These are phyloP conservation scores for Myoxocephalus aenaeus DNA, from an alignment of 2,797 vertebrate genomes.

Conservation along the genomic window DNA sequence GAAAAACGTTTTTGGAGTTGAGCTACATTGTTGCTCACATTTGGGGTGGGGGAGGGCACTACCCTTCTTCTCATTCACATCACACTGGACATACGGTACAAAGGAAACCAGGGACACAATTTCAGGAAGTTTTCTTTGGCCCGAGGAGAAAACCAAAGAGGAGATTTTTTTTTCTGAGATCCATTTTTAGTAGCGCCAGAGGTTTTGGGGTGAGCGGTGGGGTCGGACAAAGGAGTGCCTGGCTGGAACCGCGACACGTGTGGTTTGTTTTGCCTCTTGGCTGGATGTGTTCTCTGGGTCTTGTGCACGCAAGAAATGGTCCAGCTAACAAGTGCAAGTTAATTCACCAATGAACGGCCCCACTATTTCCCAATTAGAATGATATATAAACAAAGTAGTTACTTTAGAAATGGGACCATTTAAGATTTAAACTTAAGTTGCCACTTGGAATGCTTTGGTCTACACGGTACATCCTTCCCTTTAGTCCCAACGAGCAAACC, in stretches of 20 bases:
- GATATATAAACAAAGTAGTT: neutral
- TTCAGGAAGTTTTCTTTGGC: slow-evolving; percentile 87
- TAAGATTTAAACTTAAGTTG: neutral
- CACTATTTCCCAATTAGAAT: slow-evolving; percentile 4
- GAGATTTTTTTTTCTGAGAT: slow-evolving; percentile 60
- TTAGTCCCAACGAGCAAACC: slow-evolving; percentile 7
- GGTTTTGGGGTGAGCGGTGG: slow-evolving; percentile 50
- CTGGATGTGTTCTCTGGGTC: slow-evolving; percentile 58
- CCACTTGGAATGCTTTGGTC: neutral
- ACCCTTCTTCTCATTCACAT: slow-evolving; percentile 64
- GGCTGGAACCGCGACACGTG: slow-evolving; percentile 60
- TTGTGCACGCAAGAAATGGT: slow-evolving; percentile 49
- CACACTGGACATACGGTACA: slow-evolving; percentile 54
- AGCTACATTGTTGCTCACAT: slow-evolving; percentile 41
- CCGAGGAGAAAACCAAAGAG: slow-evolving; percentile 65
- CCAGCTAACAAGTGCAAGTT: slow-evolving; percentile 57
- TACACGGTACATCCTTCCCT: neutral
- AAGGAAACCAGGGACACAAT: slow-evolving; percentile 83
- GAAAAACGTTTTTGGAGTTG: neutral
- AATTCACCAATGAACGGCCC: slow-evolving; percentile 1
- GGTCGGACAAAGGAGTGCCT: slow-evolving; percentile 53
- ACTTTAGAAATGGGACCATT: neutral
- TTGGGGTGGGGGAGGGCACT: slow-evolving; percentile 18
- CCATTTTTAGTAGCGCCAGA: slow-evolving; percentile 79
- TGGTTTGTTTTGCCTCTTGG: slow-evolving; percentile 43